Percentiles rank a stretch among this genome's conserved stretches.
These are phyloP conservation scores for Drosophila anomalata DNA, from an alignment of 2,888 invertebrate genomes.

Conservation along the genomic window DNA sequence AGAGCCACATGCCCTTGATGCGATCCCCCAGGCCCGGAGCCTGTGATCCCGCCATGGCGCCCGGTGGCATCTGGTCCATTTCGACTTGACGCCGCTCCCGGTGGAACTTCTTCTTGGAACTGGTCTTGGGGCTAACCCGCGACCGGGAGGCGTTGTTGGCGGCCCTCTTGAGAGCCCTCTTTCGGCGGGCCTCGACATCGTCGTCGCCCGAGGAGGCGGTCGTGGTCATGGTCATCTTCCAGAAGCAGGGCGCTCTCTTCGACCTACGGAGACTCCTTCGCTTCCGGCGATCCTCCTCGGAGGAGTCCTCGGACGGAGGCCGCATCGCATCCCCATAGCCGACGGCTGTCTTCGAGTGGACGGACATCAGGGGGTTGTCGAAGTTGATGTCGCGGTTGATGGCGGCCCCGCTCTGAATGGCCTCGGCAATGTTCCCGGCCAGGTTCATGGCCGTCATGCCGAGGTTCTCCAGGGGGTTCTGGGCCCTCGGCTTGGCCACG, in stretches of 20 bases:
- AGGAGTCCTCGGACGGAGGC: constrained; percentile 42
- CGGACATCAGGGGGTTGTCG: constrained; percentile 48
- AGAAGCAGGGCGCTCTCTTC: constrained; percentile 69
- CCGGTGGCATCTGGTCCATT: not conserved
- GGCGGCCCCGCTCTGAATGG: constrained; percentile 55
- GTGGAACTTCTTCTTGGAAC: constrained; percentile 45
- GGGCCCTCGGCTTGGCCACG: constrained; percentile 13
- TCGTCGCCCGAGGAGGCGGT: constrained; percentile 38
- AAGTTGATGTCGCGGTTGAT: constrained; percentile 42
- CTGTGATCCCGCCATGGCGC: not conserved
- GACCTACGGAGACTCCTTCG: constrained; percentile 48
- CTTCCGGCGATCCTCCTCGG: constrained; percentile 64
- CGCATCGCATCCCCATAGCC: constrained; percentile 71
- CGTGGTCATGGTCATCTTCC: constrained; percentile 39
- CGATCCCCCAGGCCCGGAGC: constrained; percentile 48
- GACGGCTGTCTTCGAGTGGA: constrained; percentile 46
- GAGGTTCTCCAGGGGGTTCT: constrained; percentile 55
- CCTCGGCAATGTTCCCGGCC: constrained; percentile 52
- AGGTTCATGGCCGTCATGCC: constrained; percentile 54
- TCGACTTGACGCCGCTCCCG: constrained; percentile 37
- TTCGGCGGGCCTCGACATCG: constrained; percentile 60
- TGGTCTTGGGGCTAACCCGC: constrained; percentile 42
- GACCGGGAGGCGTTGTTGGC: constrained; percentile 47
- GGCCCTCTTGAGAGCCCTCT: constrained; percentile 47
- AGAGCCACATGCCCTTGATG: constrained; percentile 53